Conservation (phyloP, 2,797 vertebrate genomes). For the Echeneis naucrates region DNA sequence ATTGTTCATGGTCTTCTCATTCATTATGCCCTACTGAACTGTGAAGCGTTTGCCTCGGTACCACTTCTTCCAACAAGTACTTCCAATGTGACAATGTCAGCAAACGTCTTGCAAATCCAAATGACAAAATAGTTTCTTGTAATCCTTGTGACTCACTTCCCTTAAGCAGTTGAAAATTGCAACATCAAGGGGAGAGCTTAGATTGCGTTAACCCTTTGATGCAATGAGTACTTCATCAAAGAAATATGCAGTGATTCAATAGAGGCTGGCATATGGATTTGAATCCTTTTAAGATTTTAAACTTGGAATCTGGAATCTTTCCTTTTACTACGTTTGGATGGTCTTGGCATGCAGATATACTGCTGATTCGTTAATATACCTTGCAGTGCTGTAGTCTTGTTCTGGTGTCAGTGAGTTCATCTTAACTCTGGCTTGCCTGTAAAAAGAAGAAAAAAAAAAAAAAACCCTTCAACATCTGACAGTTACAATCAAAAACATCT, state of each 20-base stretch:
- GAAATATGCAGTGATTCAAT: not conserved
- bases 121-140: conserved; percentile 45
- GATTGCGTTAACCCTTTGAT: conserved; percentile 23
- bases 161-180: conserved; percentile 39
- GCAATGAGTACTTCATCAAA: conserved; percentile 10
- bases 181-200: conserved; percentile 40
- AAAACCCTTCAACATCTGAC: not conserved
- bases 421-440: not conserved
- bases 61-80: conserved; percentile 31
- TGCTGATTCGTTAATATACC: not conserved
- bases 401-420: not conserved
- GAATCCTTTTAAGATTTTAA: conserved; percentile 7
- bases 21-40: conserved; percentile 29
- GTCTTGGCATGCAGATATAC: not conserved
- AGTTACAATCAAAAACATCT: not conserved
- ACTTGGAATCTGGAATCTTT: not conserved
- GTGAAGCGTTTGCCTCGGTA: conserved; percentile 36
- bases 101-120: conserved; percentile 47
- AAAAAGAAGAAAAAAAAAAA: not conserved
- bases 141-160: conserved; percentile 59
- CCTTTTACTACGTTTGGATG: not conserved
- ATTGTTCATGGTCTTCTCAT: conserved; percentile 17
- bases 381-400: not conserved
- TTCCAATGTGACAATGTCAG: conserved; percentile 53
- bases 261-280: not conserved